These are phyloP conservation scores for Sebastes schlegelii DNA, from an alignment of 2,113 vertebrate species.

Conservation along the genomic window DNA sequence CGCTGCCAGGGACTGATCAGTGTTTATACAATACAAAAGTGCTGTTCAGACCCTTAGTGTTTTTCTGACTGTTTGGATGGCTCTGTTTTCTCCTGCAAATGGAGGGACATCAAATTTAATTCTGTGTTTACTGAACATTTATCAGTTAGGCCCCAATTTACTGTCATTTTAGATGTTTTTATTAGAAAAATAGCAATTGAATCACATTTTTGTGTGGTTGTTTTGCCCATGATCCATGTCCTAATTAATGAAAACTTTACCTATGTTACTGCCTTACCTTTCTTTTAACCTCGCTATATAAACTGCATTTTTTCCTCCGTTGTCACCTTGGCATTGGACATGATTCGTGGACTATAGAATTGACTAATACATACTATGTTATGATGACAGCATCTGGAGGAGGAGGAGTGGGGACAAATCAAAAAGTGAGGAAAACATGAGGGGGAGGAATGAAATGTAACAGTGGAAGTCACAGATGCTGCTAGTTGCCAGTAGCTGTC, in stretches of 20 bases:
- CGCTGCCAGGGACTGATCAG: conserved; percentile 55
- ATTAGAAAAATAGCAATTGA: background rate
- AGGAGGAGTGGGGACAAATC: background rate
- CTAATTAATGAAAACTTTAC: background rate
- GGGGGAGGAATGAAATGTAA: background rate
- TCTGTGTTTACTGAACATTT: conserved; percentile 21
- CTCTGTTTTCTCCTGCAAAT: conserved; percentile 49
- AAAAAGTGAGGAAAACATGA: background rate
- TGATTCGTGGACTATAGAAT: background rate
- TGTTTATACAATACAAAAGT: conserved; percentile 66
- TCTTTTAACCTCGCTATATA: background rate
- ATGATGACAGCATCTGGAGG: background rate
- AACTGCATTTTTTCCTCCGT: background rate
- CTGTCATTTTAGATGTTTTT: background rate
- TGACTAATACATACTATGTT: background rate
- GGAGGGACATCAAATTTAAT: conserved; percentile 40
- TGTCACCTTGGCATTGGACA: background rate
- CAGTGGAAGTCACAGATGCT: background rate
- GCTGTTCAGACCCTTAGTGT: conserved; percentile 45
- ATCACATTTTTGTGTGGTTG: background rate
- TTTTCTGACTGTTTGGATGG: conserved; percentile 49
- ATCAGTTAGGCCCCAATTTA: background rate
- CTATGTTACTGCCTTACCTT: background rate
- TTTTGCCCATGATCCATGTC: background rate
- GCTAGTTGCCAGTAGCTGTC: background rate